Evolutionary conservation across 2,113 vertebrate species (phyloP).

Genomic region (Rhabdornis inornatus): DNA sequence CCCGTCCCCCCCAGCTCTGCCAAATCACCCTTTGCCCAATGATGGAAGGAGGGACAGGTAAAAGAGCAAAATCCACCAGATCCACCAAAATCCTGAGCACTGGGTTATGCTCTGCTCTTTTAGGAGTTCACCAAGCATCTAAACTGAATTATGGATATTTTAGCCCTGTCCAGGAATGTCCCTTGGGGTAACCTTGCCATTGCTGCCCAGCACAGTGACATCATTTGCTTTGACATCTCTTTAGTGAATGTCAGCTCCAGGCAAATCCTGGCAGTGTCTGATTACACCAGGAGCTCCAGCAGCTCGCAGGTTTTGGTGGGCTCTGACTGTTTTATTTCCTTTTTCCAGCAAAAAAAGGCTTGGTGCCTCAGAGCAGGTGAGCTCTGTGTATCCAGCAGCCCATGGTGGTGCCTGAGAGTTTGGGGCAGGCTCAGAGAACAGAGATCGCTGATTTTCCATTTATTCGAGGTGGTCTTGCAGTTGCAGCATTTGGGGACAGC

Average conservation of each 20-base stretch:
- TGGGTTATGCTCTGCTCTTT: not conserved
- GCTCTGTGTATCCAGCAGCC: not conserved
- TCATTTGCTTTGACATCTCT: not conserved
- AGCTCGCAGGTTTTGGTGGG: not conserved
- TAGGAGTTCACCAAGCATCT: not conserved
- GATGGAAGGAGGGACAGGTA: not conserved
- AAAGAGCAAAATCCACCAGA: too few relatives aligned
- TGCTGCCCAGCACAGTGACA: not conserved
- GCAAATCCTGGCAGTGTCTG: not conserved
- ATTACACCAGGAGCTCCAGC: not conserved
- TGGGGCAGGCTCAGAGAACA: not conserved
- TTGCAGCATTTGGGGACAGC: not conserved
- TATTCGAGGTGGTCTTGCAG: not conserved
- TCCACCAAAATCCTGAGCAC: not conserved
- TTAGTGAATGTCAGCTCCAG: not conserved
- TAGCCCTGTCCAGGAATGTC: not conserved
- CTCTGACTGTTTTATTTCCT: not conserved
- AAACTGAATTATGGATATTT: not conserved
- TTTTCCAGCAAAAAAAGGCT: not conserved
- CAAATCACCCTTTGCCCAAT: not conserved
- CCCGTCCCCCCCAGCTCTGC: not conserved
- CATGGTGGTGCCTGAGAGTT: not conserved
- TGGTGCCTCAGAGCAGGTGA: not conserved
- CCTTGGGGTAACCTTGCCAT: not conserved
- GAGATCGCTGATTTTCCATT: not conserved